A percentile compares a stretch with the other conserved stretches of the same genome.
Conservation (phyloP, 2,888 invertebrate species). For the Gerosis bhagava region DNA sequence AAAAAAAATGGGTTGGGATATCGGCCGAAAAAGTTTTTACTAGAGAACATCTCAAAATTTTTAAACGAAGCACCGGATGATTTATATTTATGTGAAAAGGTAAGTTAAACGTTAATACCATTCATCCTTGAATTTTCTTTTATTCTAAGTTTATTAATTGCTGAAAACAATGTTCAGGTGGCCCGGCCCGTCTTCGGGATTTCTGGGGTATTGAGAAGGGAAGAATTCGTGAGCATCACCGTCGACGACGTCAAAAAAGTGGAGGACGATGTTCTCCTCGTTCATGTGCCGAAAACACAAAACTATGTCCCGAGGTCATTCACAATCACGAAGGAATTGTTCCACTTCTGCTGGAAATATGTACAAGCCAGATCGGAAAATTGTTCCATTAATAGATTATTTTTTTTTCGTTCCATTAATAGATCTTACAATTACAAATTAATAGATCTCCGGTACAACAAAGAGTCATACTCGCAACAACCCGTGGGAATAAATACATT, state of each 20-base stretch:
- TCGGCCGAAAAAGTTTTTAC: not conserved
- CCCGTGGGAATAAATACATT: too few species aligned
- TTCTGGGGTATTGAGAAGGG: not conserved
- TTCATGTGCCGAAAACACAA: not conserved
- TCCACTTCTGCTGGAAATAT: not conserved
- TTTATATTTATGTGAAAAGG: not conserved
- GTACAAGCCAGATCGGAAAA: not conserved
- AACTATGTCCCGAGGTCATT: not conserved
- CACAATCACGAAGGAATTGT: not conserved
- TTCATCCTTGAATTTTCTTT: not conserved
- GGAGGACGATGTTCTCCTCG: not conserved
- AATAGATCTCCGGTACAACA: too few species aligned
- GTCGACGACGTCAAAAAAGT: not conserved
- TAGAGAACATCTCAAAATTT: not conserved
- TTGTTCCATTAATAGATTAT: not conserved
- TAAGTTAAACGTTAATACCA: not conserved
- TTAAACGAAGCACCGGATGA: not conserved
- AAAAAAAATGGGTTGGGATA: not conserved
- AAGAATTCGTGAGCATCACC: not conserved
- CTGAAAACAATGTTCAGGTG: not conserved
- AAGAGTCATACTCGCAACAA: too few species aligned
- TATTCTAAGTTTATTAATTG: not conserved
- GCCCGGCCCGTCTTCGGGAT: not conserved
- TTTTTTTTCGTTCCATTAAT: too few species aligned
- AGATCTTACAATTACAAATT: too few species aligned